A percentile compares a stretch with the other conserved stretches of the same genome.
phyloP scores from a whole-genome alignment of 2,888 invertebrate species.

The Xylota segnis region DNA sequence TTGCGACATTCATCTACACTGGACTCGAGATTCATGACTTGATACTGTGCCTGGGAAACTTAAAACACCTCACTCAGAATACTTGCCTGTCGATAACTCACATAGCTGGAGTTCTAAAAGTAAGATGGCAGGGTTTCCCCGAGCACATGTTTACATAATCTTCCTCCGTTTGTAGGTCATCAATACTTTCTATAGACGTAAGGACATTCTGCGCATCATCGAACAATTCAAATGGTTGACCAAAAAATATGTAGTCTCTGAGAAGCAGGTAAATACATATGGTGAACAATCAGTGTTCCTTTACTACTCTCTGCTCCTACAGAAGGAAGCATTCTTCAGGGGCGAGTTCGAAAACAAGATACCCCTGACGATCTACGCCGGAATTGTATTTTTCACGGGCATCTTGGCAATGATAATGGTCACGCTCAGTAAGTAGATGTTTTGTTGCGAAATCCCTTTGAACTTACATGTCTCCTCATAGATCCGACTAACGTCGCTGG shows the following conservation, averaged over 20 bases:
- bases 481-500: slow-evolving; percentile 78
- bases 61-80: slow-evolving; percentile 77
- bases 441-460: no score
- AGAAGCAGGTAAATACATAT: background rate
- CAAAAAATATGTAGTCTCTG: slow-evolving; percentile 73
- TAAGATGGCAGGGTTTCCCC: background rate
- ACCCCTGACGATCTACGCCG: slow-evolving; percentile 60
- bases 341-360: slow-evolving; percentile 77
- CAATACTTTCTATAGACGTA: slow-evolving; percentile 77
- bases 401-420: slow-evolving; percentile 66
- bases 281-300: no score
- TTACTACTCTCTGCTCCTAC: slow-evolving; percentile 43
- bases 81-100: slow-evolving; percentile 77
- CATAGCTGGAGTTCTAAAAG: slow-evolving; percentile 71
- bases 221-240: slow-evolving; percentile 64
- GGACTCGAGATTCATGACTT: slow-evolving; percentile 77
- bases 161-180: slow-evolving; percentile 57
- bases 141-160: background rate
- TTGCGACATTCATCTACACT: slow-evolving; percentile 70
- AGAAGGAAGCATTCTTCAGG: slow-evolving; percentile 68
- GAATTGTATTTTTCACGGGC: slow-evolving; percentile 74
- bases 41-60: slow-evolving; percentile 54
- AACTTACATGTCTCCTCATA: slow-evolving; percentile 38
- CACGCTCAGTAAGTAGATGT: slow-evolving; percentile 65
- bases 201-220: slow-evolving; percentile 63